Percentiles rank a stretch among this genome's conserved stretches.
These are phyloP conservation scores for Gila orcuttii DNA, from an alignment of 2,113 vertebrate species.

Conservation along the genomic window DNA sequence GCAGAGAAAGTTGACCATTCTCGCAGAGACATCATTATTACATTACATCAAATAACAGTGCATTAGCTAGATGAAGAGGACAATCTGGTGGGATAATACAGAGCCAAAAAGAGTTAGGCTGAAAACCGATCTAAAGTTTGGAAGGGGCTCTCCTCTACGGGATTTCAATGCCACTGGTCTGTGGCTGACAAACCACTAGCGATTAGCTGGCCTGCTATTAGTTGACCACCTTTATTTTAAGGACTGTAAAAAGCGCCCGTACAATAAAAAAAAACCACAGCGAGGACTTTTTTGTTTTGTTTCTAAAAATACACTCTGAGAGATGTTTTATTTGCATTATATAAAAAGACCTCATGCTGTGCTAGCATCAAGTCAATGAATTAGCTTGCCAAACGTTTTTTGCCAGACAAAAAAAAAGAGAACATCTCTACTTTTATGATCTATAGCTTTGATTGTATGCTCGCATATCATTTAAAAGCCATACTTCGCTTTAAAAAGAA, in stretches of 20 bases:
- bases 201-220: conserved; percentile 16
- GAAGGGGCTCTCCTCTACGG: background rate
- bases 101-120: conserved; percentile 62
- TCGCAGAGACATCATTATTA: conserved; percentile 67
- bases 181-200: conserved; percentile 38
- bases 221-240: conserved; percentile 24
- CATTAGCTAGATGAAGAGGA: conserved; percentile 66
- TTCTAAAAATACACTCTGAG: background rate
- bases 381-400: background rate
- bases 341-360: background rate
- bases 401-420: background rate
- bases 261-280: background rate
- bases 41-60: conserved; percentile 63
- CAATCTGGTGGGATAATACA: conserved; percentile 64
- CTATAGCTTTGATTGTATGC: background rate
- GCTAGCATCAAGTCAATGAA: background rate
- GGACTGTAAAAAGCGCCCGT: background rate
- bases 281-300: no score
- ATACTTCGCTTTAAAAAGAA: background rate
- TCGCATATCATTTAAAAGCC: background rate
- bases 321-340: background rate
- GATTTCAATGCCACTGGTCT: background rate
- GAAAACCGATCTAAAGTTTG: conserved; percentile 35
- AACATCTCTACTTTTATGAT: background rate
- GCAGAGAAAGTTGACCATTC: conserved; percentile 50